A percentile compares a stretch with the other conserved stretches of the same genome.
These are phyloP conservation scores for Pachliopta kotzebuea DNA, from an alignment of 2,888 invertebrate species.

Conservation along the genomic window DNA sequence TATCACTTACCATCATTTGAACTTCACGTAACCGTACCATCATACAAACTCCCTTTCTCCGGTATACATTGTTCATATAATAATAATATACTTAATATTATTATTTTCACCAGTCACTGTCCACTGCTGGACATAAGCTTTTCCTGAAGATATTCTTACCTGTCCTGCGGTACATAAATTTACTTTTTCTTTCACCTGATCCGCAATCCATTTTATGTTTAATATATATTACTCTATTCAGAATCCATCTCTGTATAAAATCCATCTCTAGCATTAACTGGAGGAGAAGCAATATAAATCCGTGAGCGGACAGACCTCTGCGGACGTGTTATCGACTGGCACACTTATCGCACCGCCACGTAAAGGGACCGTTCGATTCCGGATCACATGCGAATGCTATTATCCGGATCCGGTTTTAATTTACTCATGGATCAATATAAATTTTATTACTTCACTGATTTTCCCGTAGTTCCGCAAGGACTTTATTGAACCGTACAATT, in stretches of 20 bases:
- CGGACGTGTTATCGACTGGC: slow-evolving; percentile 1
- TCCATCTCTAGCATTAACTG: not conserved
- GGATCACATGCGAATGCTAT: slow-evolving; percentile 1
- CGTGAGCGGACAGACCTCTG: not conserved
- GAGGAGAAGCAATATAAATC: not conserved
- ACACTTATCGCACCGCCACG: not conserved
- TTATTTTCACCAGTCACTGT: too few relatives aligned
- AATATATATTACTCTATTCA: not conserved
- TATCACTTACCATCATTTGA: too few relatives aligned
- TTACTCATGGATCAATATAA: not conserved
- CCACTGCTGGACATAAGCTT: too few relatives aligned
- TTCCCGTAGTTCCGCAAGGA: not conserved
- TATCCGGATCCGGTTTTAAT: slow-evolving; percentile 1
- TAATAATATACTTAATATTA: too few relatives aligned
- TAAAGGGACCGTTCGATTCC: not conserved
- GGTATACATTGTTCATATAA: too few relatives aligned
- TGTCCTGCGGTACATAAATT: too few relatives aligned
- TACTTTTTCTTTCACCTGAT: not conserved
- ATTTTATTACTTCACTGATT: not conserved
- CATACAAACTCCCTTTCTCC: too few relatives aligned
- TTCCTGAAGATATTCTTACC: too few relatives aligned
- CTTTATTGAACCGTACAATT: too few relatives aligned
- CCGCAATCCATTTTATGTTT: not conserved
- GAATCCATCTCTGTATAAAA: not conserved
- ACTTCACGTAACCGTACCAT: too few relatives aligned